Evolutionary conservation across 2,888 invertebrate species (phyloP), one percentile per base, ranked within the genome.

Genomic region (Lutraria lutraria): DNA sequence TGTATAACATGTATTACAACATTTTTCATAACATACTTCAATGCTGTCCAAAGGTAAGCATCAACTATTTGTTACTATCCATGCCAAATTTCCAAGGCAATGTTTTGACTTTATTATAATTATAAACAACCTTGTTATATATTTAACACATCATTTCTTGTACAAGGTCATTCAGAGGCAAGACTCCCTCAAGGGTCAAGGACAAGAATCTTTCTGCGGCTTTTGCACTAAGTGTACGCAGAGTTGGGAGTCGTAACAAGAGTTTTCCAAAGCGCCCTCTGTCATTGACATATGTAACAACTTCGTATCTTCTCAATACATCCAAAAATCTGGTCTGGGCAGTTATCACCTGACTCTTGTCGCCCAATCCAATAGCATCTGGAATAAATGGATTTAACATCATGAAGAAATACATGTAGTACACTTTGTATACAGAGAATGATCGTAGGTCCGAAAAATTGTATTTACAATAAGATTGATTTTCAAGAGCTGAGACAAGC

Each of bases 201-300:
- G 95, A 95, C 72, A 96, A 92, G 88, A 96, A 96, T 31, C 96
- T 91, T 85, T 96, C 96, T 0, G 96, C 96, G n/a, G 96, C 96
- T 86, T 96, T 96, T 19, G 96, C 96, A 89, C 96, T 96, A 87
- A 96, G 94, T 19, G 96, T 96, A 19, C 96, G 94, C 52, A 96
- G 93, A 8, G 96, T 94, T 0, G 96, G 96, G 56, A 96, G 92
- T 6, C 96, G 94, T 15, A 96, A 94, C 43, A 96, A 92, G 79
- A 96, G 94, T 91, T 95, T 95, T 34, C 96, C 96, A 87, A 96
- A 96, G 34, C 96, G 94, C 0, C 95, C 94, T 13, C 93, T 92
- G 86, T 96, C 95, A 12, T 90, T 89, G 0, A 95, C 95, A 89
- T 95, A 95, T 31, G 94, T 94, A 6, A 94, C 89, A 31, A 89